Evolutionary conservation across 2,113 vertebrate species (phyloP).

Genomic region (Mus musculus): GRCm39 chr17:64090501-64091000

Average conservation of each 20-base stretch:
- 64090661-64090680: too few species aligned
- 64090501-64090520: neutral
- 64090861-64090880: neutral
- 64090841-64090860: neutral
- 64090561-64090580: too few species aligned
- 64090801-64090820: neutral
- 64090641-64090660: too few species aligned
- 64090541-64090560: too few species aligned
- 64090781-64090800: neutral
- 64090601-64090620: too few species aligned
- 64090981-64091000: neutral
- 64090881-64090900: neutral
- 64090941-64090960: neutral
- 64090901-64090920: neutral
- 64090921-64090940: neutral
- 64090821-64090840: neutral
- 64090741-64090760: neutral
- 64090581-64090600: too few species aligned
- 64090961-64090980: neutral
- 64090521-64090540: too few species aligned
- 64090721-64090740: neutral
- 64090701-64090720: neutral
- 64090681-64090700: neutral
- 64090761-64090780: neutral
- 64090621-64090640: too few species aligned